Evolutionary conservation across 2,113 vertebrate species (phyloP).

Genomic region (Origma solitaria): DNA sequence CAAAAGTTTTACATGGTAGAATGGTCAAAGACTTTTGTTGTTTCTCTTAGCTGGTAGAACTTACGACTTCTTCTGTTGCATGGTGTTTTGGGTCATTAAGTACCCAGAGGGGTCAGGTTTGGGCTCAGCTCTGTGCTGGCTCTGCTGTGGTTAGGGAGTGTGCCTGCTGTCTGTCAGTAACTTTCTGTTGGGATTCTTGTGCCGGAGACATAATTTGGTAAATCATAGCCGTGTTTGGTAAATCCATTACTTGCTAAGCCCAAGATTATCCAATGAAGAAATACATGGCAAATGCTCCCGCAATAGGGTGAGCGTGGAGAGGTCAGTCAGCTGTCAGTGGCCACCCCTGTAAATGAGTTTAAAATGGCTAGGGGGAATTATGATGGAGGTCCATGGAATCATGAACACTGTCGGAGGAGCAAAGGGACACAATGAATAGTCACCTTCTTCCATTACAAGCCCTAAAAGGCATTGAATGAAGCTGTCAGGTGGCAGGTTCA

Average conservation of each 20-base stretch:
- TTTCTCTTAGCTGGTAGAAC: not conserved
- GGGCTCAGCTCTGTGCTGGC: not conserved
- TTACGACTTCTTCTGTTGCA: fast-evolving
- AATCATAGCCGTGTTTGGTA: not conserved
- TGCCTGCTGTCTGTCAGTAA: not conserved
- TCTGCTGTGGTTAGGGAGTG: not conserved
- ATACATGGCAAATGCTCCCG: not conserved
- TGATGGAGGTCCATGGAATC: not conserved
- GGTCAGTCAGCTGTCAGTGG: not conserved
- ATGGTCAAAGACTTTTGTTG: not conserved
- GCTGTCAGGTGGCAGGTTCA: not conserved
- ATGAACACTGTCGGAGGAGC: not conserved
- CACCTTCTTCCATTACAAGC: not conserved
- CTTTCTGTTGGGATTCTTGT: not conserved
- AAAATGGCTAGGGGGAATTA: not conserved
- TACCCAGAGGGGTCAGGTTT: not conserved
- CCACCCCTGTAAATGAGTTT: not conserved
- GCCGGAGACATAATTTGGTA: not conserved
- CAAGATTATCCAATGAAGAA: not conserved
- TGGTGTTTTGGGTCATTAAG: not conserved
- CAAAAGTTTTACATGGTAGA: not conserved
- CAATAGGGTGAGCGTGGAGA: not conserved
- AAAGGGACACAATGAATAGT: not conserved
- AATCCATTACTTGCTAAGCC: not conserved
- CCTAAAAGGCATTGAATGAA: not conserved